Percentiles rank a stretch among this genome's conserved stretches.
phyloP scores from a whole-genome alignment of 2,888 invertebrate species.

The Nipponacmea schrenckii region DNA sequence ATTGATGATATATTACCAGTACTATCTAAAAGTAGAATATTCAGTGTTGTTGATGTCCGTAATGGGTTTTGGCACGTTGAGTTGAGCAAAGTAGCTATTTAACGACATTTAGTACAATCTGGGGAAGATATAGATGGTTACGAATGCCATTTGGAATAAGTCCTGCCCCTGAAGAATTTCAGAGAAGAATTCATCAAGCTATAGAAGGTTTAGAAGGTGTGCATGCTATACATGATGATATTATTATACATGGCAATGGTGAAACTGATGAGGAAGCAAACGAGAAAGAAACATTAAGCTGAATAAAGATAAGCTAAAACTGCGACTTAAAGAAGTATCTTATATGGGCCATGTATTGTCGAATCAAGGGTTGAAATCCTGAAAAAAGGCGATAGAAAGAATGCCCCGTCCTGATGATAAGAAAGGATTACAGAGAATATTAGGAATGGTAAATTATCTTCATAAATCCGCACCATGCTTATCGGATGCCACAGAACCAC shows the following conservation, averaged over 20 bases:
- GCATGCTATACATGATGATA: conserved; percentile 27
- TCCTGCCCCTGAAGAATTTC: conserved; percentile 36
- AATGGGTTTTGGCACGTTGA: conserved; percentile 31
- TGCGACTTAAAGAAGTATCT: conserved; percentile 17
- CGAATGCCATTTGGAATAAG: conserved; percentile 37
- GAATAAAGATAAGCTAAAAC: conserved; percentile 26
- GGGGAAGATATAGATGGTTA: conserved; percentile 36
- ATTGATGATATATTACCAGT: conserved; percentile 25
- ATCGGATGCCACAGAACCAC: conserved; percentile 24
- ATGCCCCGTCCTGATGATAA: conserved; percentile 30
- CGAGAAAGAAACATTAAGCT: conserved; percentile 23
- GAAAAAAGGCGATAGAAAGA: conserved; percentile 25
- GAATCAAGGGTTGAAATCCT: conserved; percentile 24
- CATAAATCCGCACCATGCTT: conserved; percentile 30
- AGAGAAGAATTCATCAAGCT: conserved; percentile 21
- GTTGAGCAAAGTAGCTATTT: conserved; percentile 26
- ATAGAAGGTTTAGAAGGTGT: conserved; percentile 25
- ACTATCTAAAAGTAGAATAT: conserved; percentile 3
- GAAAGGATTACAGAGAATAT: conserved; percentile 24
- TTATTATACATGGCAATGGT: conserved; percentile 27
- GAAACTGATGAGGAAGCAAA: conserved; percentile 25
- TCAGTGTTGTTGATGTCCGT: conserved; percentile 20
- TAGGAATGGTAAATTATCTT: conserved; percentile 29
- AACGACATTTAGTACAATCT: conserved; percentile 39
- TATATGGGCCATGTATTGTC: conserved; percentile 29